These are phyloP conservation scores for Podilymbus podiceps DNA, from an alignment of 2,113 vertebrate genomes.

Conservation along the genomic window DNA sequence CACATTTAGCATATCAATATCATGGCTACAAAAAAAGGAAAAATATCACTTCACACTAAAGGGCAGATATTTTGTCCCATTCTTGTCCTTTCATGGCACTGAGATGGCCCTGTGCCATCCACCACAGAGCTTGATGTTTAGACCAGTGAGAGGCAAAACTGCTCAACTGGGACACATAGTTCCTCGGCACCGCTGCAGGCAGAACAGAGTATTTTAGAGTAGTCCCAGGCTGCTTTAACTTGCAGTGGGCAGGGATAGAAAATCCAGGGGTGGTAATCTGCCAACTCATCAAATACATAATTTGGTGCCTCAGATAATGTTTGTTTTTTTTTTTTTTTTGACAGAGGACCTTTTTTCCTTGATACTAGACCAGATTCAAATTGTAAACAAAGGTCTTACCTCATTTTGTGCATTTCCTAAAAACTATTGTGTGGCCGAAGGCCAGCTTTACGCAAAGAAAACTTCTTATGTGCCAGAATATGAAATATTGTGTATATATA, in stretches of 20 bases:
- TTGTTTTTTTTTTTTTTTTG: not conserved
- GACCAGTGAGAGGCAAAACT: not conserved
- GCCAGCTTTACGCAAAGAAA: conserved; percentile 1
- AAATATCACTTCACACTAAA: not conserved
- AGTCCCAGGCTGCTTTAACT: not conserved
- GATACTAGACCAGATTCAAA: not conserved
- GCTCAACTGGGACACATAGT: not conserved
- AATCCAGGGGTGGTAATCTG: not conserved
- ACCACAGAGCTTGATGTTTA: not conserved
- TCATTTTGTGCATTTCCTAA: conserved; percentile 1
- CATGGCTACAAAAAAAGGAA: not conserved
- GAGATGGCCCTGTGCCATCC: not conserved
- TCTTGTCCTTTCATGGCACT: not conserved
- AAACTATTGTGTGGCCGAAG: not conserved
- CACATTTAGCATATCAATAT: not conserved
- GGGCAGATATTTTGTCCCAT: not conserved
- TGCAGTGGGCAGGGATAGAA: not conserved
- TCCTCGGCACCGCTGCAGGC: not conserved
- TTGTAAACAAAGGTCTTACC: not conserved
- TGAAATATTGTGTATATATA: not conserved
- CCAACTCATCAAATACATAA: not conserved
- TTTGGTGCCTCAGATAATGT: not conserved
- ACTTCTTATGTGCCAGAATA: not conserved
- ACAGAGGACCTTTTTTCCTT: not conserved
- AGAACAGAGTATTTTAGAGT: not conserved